Percentiles rank a stretch among this genome's conserved stretches.
Conservation (phyloP, 2,888 invertebrate species). For the Chloromyia formosa region DNA sequence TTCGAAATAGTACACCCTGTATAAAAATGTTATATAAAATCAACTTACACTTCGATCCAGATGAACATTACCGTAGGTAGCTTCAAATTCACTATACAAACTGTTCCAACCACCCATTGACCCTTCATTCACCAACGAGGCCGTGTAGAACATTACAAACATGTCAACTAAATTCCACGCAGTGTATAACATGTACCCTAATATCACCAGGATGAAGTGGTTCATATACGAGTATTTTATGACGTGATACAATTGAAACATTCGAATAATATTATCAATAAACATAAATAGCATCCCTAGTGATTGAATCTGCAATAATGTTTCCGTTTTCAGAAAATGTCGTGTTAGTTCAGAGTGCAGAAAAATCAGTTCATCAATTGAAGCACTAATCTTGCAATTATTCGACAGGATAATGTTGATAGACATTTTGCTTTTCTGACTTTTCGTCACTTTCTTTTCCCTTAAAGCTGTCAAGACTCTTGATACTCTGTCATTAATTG, state of each 20-base stretch:
- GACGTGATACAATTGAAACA: constrained; percentile 3
- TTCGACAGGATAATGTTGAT: not conserved
- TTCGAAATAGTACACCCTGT: too few species aligned
- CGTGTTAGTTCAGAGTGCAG: not conserved
- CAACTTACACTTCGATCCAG: not conserved
- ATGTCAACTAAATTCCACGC: constrained; percentile 1
- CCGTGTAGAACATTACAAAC: constrained; percentile 7
- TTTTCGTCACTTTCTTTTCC: too few species aligned
- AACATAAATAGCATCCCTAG: not conserved
- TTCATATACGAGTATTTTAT: not conserved
- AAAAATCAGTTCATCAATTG: not conserved
- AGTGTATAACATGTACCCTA: not conserved
- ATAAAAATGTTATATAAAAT: not conserved
- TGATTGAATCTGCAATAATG: not conserved
- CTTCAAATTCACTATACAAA: not conserved
- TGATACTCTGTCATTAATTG: too few species aligned
- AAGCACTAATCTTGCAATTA: not conserved
- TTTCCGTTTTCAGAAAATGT: not conserved
- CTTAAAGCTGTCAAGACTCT: too few species aligned
- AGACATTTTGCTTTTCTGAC: too few species aligned
- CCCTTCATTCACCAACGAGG: constrained; percentile 12
- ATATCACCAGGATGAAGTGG: not conserved
- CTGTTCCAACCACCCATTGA: not conserved
- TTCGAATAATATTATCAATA: not conserved
- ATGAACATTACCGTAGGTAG: not conserved